Evolutionary conservation across 2,888 invertebrate genomes (phyloP), one percentile per base, ranked within the genome.

Genomic region (Cephus pulcher): DNA sequence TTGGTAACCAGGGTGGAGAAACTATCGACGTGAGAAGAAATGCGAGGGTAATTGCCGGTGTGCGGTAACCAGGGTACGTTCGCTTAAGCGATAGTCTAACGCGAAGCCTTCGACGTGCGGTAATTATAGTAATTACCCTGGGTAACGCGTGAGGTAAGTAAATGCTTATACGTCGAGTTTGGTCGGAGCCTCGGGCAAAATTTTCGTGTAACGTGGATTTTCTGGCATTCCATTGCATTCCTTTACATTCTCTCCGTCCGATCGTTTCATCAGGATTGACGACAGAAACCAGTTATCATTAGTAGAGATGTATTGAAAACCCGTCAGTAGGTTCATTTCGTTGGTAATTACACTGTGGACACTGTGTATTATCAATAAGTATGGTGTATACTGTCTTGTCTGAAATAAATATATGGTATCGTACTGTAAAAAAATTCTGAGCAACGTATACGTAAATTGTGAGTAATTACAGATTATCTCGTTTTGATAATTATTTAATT

Each of bases 251-350:
- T n/a, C 33, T 73, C 11, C 35, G 40, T 74, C 34, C 33, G 11
- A 0, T 32, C 12, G 2, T 23, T 70, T 11, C 37, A 33, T 15
- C 75, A 76, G 81, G 83, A 84, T 82, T 83, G 81, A 56, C 2
- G 23, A 56, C 56, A 56, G 23, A 56, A 56, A 56, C 9, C 23
- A 56, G 23, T 56, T 56, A 23, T 56, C 56, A 56, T 23, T 23
- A 56, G 56, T 23, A 56, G 23, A 23, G 23, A 56, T 6, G 15
- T 40, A 40, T 23, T 56, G 2, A 56, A 56, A 56, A 23, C 23
- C 9, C 9, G 9, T 56, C 56, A 56, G 23, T 23, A 56, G 56
- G 56, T 56, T 23, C 23, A 56, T 56, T 23, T 23, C 9, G 23
- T 56, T 56, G 56, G 23, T 56, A 56, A 56, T 56, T 23, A 56